Conservation (phyloP, 2,888 invertebrate species). For the Epiblema foenella region DNA sequence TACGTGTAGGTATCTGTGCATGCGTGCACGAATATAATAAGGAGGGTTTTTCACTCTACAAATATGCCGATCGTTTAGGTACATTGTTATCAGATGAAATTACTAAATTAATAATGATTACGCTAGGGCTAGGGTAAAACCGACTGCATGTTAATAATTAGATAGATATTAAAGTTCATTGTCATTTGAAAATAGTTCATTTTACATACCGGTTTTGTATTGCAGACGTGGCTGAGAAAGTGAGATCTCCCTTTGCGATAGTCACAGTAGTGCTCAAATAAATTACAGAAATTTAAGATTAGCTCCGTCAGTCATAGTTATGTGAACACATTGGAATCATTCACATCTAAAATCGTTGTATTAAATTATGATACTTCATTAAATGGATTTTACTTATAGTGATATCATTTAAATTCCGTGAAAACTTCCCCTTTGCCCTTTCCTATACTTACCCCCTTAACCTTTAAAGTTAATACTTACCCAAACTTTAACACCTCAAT, state of each 20-base stretch:
- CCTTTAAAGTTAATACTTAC: too few relatives aligned
- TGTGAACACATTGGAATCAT: slow-evolving; percentile 4
- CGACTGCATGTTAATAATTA: not conserved
- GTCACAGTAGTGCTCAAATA: not conserved
- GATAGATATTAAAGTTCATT: not conserved
- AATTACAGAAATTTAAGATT: too few relatives aligned
- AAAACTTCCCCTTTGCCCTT: not conserved
- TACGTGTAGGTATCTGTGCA: not conserved
- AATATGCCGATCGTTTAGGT: not conserved
- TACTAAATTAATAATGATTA: not conserved
- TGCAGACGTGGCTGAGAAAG: too few relatives aligned
- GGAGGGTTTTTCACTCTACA: not conserved
- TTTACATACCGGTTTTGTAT: too few relatives aligned
- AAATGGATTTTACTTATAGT: not conserved
- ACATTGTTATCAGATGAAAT: not conserved
- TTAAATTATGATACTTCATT: not conserved
- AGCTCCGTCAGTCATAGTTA: not conserved
- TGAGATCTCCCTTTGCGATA: not conserved
- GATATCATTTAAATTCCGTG: not conserved
- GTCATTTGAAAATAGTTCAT: not conserved
- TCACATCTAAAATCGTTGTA: not conserved
- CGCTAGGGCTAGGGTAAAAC: not conserved
- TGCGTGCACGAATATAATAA: not conserved
- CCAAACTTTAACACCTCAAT: too few relatives aligned
- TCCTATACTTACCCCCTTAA: too few relatives aligned